phyloP scores from a whole-genome alignment of 1,140 invertebrate species.

The Rhizoglyphus robini region DNA sequence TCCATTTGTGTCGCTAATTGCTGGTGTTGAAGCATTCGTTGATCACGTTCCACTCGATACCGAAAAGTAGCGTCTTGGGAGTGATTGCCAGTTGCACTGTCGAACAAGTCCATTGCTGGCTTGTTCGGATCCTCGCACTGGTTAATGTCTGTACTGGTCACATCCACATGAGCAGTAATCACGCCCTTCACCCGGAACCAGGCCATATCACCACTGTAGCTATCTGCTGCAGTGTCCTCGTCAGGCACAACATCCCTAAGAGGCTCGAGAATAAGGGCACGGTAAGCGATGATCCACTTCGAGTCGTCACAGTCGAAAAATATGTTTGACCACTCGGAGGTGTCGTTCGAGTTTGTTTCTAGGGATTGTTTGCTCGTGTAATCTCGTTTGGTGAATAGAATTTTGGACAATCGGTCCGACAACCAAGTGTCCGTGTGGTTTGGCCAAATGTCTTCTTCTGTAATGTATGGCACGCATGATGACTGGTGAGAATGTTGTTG shows the following conservation, averaged over 20 bases:
- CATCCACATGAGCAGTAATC: conserved; percentile 65
- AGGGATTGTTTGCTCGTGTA: conserved; percentile 42
- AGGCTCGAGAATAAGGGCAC: conserved; percentile 44
- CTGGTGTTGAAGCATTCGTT: neutral
- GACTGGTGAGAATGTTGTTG: neutral
- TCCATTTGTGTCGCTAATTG: neutral
- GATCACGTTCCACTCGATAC: too few species aligned
- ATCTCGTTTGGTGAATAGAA: conserved; percentile 40
- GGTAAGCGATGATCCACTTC: conserved; percentile 62
- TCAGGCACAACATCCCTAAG: neutral
- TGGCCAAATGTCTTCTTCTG: neutral
- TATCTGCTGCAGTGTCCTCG: neutral
- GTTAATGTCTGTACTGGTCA: conserved; percentile 65
- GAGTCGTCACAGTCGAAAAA: conserved; percentile 56
- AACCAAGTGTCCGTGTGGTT: neutral
- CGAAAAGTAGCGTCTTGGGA: too few species aligned
- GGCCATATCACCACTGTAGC: neutral
- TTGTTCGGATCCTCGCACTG: conserved; percentile 54
- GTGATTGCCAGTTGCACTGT: too few species aligned
- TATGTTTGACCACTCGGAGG: conserved; percentile 56
- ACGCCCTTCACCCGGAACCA: conserved; percentile 40
- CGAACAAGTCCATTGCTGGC: too few species aligned
- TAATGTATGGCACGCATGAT: neutral
- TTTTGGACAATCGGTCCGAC: neutral
- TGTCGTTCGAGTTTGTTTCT: conserved; percentile 35